Base-by-base conservation (phyloP, 2,888 invertebrate species). In the Drosophila koepferae region DNA sequence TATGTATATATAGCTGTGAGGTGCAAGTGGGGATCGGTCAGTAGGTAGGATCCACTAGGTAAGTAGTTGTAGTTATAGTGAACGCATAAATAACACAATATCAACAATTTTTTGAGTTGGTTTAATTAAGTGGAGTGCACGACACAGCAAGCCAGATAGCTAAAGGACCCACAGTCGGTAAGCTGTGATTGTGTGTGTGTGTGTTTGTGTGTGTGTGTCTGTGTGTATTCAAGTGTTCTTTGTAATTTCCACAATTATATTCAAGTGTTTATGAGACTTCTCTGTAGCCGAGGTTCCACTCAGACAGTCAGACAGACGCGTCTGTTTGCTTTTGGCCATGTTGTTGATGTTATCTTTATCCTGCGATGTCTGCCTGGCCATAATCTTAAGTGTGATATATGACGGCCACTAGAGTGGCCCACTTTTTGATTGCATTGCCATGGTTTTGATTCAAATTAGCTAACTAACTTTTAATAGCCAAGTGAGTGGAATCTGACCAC, bases 241-340 rank as follows among this genome's bases (percentile, higher is more conserved):
- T 67, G 75, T 83, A 82, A 83, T 85, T 85, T 72, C 76, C 69
- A 68, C 78, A 85, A 83, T 83, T 85, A 83, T 71, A 72, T 83
- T 80, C 72, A 80, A 85, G 82, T 85, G 81, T 70, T 82, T 73
- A 74, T 74, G 71, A 34, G 41, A 43, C 55, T 56, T 56, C 70
- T 70, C 49, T 49, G 54, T 41, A 60, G 46, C 61, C 56, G 41
- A 43, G 46, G 34, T 51, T 62, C 71, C 28, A n/a, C 51, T 36
- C 41, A 40, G 34, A 53, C 34, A 54, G 54, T 23, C 38, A 28
- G 55, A 34, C 12, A 12, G 7, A 12, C 58, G 54, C 28, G 46
- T 51, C 59, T 46, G 61, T 43, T 53, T 31, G 31, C 28, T 31
- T 10, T 16, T 63, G 43, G 6, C 18, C 18, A 3, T 20, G 12